phyloP scores from a whole-genome alignment of 2,888 invertebrate species.

The Epinotia ramella region DNA sequence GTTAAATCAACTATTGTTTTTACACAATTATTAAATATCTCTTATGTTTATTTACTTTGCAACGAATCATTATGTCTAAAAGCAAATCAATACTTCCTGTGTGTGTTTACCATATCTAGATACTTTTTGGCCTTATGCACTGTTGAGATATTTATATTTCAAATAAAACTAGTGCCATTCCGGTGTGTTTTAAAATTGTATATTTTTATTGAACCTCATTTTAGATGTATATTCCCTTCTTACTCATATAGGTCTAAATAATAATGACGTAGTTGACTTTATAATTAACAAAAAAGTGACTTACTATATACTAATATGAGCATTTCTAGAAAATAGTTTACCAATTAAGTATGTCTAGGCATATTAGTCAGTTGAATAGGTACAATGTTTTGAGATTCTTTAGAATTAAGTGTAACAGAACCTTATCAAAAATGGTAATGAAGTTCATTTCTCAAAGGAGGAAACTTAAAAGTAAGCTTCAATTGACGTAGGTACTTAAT shows the following conservation, averaged over 20 bases:
- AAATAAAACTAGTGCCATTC: constrained; percentile 57
- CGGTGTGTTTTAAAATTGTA: constrained; percentile 61
- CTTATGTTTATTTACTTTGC: constrained; percentile 5
- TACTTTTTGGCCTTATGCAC: not conserved
- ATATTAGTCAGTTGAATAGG: no score
- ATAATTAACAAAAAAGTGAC: constrained; percentile 5
- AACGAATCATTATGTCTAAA: constrained; percentile 9
- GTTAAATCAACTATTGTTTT: not conserved
- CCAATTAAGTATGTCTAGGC: no score
- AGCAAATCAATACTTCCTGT: not conserved
- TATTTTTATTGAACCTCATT: constrained; percentile 58
- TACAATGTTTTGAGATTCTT: no score
- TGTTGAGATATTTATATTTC: constrained; percentile 15
- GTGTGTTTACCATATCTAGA: not conserved
- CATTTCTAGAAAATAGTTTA: no score
- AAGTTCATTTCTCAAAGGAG: no score
- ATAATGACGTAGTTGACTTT: constrained; percentile 9
- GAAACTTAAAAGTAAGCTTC: no score
- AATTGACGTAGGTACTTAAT: no score
- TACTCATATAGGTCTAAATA: constrained; percentile 21
- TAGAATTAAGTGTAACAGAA: no score
- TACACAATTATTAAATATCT: not conserved
- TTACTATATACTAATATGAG: not conserved
- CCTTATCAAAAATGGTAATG: no score
- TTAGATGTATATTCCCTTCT: constrained; percentile 55